Conservation (phyloP, 2,797 vertebrate species). For the Eptatretus atami region DNA sequence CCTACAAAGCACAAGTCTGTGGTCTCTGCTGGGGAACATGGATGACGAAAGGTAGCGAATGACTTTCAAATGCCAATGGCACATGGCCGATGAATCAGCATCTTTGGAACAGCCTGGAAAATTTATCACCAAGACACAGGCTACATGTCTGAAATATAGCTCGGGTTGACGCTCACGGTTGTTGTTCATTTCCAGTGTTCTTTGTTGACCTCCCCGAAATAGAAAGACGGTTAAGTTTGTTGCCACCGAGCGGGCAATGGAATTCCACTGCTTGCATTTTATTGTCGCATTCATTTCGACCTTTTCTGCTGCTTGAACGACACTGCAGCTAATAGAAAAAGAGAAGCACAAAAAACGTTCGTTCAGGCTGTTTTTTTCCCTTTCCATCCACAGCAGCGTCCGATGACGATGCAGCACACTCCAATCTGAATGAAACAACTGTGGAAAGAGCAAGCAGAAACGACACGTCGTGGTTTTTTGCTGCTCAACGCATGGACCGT, state of each 20-base stretch:
- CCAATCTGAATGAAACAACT: background rate
- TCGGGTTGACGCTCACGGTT: no score
- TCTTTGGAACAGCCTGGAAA: slow-evolving; percentile 1
- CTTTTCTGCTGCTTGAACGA: no score
- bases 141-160: background rate
- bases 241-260: no score
- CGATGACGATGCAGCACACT: background rate
- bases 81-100: background rate
- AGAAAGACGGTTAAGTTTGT: no score
- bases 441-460: background rate
- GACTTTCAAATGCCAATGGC: background rate
- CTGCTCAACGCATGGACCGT: background rate
- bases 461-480: background rate
- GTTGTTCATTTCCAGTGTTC: no score
- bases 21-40: background rate
- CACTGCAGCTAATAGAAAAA: no score
- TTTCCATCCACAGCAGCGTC: background rate
- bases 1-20: background rate
- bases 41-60: background rate
- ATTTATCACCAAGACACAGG: background rate
- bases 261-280: no score
- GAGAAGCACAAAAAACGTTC: no score
- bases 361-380: background rate
- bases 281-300: no score
- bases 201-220: no score